A percentile compares a stretch with the other conserved stretches of the same genome.
Evolutionary conservation across 2,888 invertebrate species (phyloP).

Genomic region (Julus scanicus): DNA sequence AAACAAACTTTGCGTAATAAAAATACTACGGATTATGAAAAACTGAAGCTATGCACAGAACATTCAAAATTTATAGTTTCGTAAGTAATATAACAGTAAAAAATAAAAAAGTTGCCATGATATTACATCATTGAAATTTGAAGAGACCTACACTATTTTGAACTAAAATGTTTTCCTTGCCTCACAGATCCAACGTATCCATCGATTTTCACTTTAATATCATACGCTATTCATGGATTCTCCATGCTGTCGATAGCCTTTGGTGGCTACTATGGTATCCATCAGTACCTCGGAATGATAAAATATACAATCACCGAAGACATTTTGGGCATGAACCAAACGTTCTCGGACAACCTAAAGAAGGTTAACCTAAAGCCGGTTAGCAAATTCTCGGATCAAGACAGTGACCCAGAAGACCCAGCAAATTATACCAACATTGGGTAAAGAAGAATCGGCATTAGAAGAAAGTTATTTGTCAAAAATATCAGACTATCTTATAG

Average conservation of each 20-base stretch:
- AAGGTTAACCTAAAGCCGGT: neutral
- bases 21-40: no score
- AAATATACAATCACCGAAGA: neutral
- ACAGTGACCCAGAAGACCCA: conserved; percentile 28
- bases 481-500: neutral
- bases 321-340: neutral
- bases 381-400: neutral
- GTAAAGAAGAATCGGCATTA: neutral
- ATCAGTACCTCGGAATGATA: neutral
- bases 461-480: neutral
- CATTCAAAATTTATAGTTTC: no score
- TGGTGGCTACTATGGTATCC: neutral
- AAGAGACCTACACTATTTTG: neutral
- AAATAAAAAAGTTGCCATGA: no score
- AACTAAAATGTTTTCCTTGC: neutral
- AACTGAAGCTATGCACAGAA: no score
- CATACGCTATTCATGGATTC: neutral
- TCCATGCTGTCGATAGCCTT: neutral
- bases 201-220: neutral
- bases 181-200: conserved; percentile 6
- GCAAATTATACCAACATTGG: conserved; percentile 10
- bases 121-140: no score
- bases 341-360: neutral
- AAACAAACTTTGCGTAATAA: no score
- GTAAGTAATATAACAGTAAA: no score